Percentiles rank a stretch among this genome's conserved stretches.
phyloP scores from a whole-genome alignment of 2,888 invertebrate genomes.

The Apantesis nais region DNA sequence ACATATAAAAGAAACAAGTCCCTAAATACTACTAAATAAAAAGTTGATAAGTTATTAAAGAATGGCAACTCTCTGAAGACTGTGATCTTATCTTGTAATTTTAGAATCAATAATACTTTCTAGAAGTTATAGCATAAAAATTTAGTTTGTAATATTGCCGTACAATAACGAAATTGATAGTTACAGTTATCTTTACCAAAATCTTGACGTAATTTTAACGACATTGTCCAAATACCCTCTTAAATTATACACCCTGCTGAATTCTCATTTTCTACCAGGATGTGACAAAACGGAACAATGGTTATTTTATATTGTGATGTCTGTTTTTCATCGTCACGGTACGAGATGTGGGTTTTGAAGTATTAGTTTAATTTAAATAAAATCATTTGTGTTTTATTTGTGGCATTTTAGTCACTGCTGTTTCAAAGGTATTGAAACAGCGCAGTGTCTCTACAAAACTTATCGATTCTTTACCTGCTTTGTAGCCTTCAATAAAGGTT shows the following conservation, averaged over 20 bases:
- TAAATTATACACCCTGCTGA: constrained; percentile 11
- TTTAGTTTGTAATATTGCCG: neutral
- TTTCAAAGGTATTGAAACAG: too few relatives aligned
- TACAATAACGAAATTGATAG: constrained; percentile 3
- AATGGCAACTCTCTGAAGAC: neutral
- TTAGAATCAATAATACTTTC: neutral
- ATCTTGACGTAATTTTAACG: constrained; percentile 33
- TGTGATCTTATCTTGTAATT: neutral
- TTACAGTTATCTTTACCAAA: constrained; percentile 1
- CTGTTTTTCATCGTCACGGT: neutral
- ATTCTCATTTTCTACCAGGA: constrained; percentile 4
- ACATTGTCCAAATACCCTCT: constrained; percentile 19
- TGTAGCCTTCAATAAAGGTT: too few relatives aligned
- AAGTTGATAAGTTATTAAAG: neutral
- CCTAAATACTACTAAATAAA: neutral
- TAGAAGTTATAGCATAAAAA: neutral
- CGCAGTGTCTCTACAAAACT: too few relatives aligned
- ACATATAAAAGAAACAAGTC: neutral
- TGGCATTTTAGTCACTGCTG: too few relatives aligned
- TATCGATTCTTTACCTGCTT: too few relatives aligned
- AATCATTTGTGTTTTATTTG: too few relatives aligned
- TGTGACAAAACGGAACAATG: constrained; percentile 6
- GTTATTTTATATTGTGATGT: constrained; percentile 4
- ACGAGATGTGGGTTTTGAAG: neutral
- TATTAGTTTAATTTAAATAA: neutral